phyloP scores from a whole-genome alignment of 2,113 vertebrate genomes.

The Nipponia nippon region DNA sequence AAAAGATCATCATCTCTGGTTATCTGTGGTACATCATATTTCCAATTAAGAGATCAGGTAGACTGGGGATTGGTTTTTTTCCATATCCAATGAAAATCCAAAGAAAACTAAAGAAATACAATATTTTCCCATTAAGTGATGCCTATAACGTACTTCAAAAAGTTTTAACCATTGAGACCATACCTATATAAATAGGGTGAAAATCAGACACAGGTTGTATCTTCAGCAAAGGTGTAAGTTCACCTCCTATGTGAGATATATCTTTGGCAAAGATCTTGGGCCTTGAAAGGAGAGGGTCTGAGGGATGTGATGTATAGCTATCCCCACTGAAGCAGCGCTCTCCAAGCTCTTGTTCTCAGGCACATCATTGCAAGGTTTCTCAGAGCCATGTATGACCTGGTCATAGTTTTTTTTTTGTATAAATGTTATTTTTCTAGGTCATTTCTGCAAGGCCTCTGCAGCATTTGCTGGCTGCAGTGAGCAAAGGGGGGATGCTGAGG shows the following conservation, averaged over 20 bases:
- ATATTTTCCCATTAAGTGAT: background rate
- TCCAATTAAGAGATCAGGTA: background rate
- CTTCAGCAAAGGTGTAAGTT: background rate
- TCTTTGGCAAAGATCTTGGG: background rate
- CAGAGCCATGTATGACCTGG: background rate
- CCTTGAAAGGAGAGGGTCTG: background rate
- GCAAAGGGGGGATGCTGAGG: slow-evolving; percentile 41
- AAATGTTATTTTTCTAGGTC: background rate
- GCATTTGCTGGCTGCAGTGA: background rate
- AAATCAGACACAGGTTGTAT: background rate
- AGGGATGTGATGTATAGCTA: background rate
- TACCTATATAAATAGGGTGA: background rate
- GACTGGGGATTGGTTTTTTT: background rate
- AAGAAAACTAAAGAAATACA: background rate
- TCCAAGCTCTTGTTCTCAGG: background rate
- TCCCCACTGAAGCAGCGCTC: background rate
- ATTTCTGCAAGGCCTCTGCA: background rate
- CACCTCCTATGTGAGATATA: background rate
- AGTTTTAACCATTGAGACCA: background rate
- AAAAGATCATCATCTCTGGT: background rate
- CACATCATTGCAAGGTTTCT: background rate
- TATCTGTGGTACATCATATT: accelerated
- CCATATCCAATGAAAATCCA: background rate
- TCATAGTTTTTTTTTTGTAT: background rate
- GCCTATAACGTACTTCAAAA: background rate